Evolutionary conservation across 1,140 invertebrate species (phyloP).

Genomic region (Galleria mellonella): DNA sequence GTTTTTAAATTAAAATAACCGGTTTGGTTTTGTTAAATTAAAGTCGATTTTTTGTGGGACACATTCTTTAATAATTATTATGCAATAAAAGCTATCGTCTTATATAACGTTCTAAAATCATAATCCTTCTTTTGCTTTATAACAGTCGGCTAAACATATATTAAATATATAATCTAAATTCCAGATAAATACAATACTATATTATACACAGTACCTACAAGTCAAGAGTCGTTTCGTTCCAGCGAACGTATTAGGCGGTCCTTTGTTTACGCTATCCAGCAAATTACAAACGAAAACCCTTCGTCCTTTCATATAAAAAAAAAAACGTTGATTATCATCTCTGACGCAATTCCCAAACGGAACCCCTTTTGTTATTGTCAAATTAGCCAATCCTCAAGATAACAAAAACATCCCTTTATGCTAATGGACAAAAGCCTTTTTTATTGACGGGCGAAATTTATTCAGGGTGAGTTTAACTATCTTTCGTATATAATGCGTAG

Average conservation of each 20-base stretch:
- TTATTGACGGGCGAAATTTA: constrained; percentile 65
- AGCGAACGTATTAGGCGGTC: constrained; percentile 38
- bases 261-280: constrained; percentile 19
- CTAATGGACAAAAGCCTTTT: constrained; percentile 57
- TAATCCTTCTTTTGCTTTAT: too few relatives aligned
- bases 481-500: constrained; percentile 57
- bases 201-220: background rate
- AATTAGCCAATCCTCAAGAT: constrained; percentile 74
- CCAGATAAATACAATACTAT: too few relatives aligned
- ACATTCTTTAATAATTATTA: too few relatives aligned
- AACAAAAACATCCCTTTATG: constrained; percentile 72
- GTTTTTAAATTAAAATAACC: too few relatives aligned
- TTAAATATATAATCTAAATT: too few relatives aligned
- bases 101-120: too few relatives aligned
- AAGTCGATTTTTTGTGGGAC: too few relatives aligned
- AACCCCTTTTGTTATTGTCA: constrained; percentile 71
- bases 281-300: constrained; percentile 37
- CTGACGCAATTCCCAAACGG: constrained; percentile 53
- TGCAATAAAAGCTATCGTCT: too few relatives aligned
- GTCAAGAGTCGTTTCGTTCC: constrained; percentile 22
- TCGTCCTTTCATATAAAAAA: constrained; percentile 32
- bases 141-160: too few relatives aligned
- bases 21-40: too few relatives aligned
- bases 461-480: constrained; percentile 67
- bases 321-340: constrained; percentile 58